Evolutionary conservation across 1,140 invertebrate genomes (phyloP).

Genomic region (Drosophila quadrilineata): DNA sequence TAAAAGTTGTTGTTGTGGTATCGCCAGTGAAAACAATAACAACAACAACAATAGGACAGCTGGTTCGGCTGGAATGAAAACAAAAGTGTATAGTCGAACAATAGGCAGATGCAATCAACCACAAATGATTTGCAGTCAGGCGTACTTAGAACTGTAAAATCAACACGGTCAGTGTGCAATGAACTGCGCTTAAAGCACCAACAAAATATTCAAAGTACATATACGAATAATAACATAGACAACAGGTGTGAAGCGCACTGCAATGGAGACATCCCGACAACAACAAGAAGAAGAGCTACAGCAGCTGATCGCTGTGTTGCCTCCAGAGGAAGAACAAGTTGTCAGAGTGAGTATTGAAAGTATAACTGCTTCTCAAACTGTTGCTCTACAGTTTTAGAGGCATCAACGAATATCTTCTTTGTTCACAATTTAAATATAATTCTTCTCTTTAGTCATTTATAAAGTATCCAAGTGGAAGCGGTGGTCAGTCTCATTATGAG

Average conservation of each 20-base stretch:
- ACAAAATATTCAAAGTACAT: background rate
- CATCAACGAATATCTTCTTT: background rate
- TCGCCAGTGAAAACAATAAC: conserved; percentile 28
- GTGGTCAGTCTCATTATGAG: conserved; percentile 12
- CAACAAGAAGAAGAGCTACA: conserved; percentile 11
- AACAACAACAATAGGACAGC: conserved; percentile 32
- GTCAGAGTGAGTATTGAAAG: conserved; percentile 40
- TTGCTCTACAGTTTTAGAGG: background rate
- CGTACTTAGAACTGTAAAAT: conserved; percentile 15
- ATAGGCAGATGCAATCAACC: conserved; percentile 38
- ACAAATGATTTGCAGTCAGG: conserved; percentile 7
- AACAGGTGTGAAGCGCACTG: conserved; percentile 22
- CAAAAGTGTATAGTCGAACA: conserved; percentile 35
- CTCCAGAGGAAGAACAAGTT: conserved; percentile 31
- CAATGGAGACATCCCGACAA: conserved; percentile 1
- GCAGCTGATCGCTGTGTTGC: conserved; percentile 43
- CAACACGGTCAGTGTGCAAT: conserved; percentile 12
- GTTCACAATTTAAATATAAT: background rate
- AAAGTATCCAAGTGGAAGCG: conserved; percentile 30
- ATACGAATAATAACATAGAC: background rate
- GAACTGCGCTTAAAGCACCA: conserved; percentile 3
- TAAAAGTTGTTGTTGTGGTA: conserved; percentile 25
- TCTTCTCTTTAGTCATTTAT: conserved; percentile 36
- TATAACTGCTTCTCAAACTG: too few species aligned
- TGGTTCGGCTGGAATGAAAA: conserved; percentile 31